Conservation (phyloP, 2,888 invertebrate species). For the Sycophila texana region DNA sequence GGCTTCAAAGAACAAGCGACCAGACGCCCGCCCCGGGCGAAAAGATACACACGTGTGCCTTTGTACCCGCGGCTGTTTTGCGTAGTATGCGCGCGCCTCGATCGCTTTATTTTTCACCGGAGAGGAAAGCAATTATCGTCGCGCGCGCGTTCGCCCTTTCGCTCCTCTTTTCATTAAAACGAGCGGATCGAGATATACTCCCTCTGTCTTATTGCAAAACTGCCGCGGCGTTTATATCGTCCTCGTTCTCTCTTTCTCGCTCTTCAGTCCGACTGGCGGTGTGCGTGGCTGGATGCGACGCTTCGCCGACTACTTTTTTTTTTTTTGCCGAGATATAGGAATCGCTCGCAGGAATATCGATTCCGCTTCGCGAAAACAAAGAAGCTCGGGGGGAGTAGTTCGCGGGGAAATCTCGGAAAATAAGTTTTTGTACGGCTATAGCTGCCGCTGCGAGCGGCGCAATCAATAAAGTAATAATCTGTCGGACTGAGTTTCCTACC, state of each 20-base stretch:
- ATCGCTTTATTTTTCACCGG: too few relatives aligned
- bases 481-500: too few relatives aligned
- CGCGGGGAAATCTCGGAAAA: too few relatives aligned
- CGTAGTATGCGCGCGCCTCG: background rate
- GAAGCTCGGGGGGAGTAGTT: too few relatives aligned
- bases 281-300: background rate
- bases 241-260: too few relatives aligned
- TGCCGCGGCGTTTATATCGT: background rate
- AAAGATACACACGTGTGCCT: constrained; percentile 24
- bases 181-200: background rate
- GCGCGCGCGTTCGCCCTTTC: background rate
- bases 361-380: too few relatives aligned
- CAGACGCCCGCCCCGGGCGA: constrained; percentile 37
- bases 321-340: too few relatives aligned
- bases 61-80: constrained; percentile 13
- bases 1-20: constrained; percentile 41
- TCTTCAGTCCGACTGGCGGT: background rate
- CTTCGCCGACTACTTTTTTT: background rate
- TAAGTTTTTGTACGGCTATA: too few relatives aligned
- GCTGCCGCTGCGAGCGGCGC: too few relatives aligned
- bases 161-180: constrained; percentile 3
- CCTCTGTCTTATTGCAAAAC: background rate
- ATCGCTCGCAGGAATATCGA: too few relatives aligned
- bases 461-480: too few relatives aligned
- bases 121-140: background rate